phyloP scores from a whole-genome alignment of 2,113 vertebrate genomes.

The Columbina picui region DNA sequence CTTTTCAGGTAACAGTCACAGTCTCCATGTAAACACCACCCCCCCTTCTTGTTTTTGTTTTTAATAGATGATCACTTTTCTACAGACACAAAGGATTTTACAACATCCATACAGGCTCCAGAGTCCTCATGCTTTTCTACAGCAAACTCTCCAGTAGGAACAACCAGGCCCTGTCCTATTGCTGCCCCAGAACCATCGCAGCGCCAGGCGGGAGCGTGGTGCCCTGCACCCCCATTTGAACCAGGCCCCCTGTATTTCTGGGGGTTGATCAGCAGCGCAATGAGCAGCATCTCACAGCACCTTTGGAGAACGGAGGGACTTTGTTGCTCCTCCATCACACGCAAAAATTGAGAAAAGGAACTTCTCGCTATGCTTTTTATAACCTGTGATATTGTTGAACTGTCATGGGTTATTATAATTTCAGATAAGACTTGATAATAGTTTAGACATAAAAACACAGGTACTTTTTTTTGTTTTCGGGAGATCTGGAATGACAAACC shows the following conservation, averaged over 20 bases:
- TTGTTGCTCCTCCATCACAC: neutral
- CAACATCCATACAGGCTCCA: neutral
- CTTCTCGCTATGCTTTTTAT: neutral
- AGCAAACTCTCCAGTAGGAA: neutral
- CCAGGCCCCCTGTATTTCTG: neutral
- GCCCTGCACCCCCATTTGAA: neutral
- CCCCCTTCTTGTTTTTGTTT: fast-evolving
- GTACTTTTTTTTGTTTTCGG: neutral
- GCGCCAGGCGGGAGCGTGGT: neutral
- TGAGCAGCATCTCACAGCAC: neutral
- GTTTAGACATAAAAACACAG: conserved; percentile 39
- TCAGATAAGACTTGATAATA: conserved; percentile 24
- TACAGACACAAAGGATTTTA: neutral
- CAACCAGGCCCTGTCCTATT: neutral
- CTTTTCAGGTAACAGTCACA: neutral
- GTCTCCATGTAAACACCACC: neutral
- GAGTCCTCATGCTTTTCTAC: conserved; percentile 33
- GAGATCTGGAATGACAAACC: conserved; percentile 38
- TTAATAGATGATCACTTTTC: neutral
- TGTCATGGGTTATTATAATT: conserved; percentile 41
- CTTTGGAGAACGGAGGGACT: neutral
- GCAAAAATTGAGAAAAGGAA: neutral
- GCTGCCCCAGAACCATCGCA: neutral
- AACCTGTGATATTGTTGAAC: neutral
- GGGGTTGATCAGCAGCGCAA: neutral